Evolutionary conservation across 2,888 invertebrate species (phyloP).

Genomic region (Conus canariensis): DNA sequence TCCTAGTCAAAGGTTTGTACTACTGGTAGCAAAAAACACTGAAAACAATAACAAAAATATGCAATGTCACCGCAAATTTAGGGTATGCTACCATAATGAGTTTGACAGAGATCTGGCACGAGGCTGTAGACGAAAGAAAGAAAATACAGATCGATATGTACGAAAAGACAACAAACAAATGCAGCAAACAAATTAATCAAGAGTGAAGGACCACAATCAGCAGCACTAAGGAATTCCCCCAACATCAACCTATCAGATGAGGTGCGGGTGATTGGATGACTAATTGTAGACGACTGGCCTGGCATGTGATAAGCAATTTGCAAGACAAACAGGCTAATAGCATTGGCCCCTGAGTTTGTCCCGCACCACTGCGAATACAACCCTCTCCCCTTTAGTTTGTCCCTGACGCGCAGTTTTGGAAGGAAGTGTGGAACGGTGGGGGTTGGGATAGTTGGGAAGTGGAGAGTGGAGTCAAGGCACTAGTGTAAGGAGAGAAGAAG

Average conservation of each 20-base stretch:
- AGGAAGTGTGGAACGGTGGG: neutral
- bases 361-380: neutral
- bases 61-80: no score
- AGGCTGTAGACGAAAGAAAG: no score
- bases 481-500: neutral
- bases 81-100: no score
- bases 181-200: no score
- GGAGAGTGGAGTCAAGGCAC: neutral
- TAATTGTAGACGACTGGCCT: neutral
- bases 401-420: neutral
- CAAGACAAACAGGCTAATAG: slow-evolving; percentile 33
- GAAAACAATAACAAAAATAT: no score
- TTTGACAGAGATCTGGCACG: no score
- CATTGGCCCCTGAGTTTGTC: neutral
- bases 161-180: no score
- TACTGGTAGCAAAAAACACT: no score
- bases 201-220: neutral
- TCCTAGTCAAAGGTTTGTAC: no score
- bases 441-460: neutral
- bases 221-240: neutral
- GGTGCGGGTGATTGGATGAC: slow-evolving; percentile 12
- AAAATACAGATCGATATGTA: no score
- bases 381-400: neutral
- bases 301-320: slow-evolving; percentile 35
- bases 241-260: neutral